Evolutionary conservation across 2,113 vertebrate species (phyloP), one percentile per base, ranked within the genome.

Genomic region (Paraplagusia blochii): DNA sequence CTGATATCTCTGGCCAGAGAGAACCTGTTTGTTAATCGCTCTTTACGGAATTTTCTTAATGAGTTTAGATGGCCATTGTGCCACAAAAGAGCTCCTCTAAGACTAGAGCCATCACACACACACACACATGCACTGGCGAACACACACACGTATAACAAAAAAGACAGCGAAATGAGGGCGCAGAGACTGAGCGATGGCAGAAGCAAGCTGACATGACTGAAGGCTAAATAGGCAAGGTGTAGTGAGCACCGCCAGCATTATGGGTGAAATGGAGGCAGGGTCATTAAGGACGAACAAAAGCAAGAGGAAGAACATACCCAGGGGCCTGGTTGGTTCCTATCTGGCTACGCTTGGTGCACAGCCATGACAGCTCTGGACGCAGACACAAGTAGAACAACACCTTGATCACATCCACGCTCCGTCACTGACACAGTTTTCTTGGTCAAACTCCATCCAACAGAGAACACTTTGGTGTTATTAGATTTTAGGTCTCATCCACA

Each of bases 31-130:
- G 89, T 93, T 93, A 94, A 93, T 93, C 92, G 90, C 93, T 93
- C 90, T 94, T 93, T 92, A 85, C 87, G 85, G 92, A 95, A 93
- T 96, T 92, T 92, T 90, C 92, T 95, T 96, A 96, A 98, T 96
- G 94, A 97, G 93, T 96, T 95, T 93, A 87, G 83, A 92, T 93
- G 91, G 88, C 92, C 94, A 95, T 95, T 94, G 93, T 94, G 89
- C 85, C 77, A 85, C 22, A 87, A 35, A 81, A 81, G 90, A 88
- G 87, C 91, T 95, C 91, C 92, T 92, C 87, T 86, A 90, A 94
- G 90, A 93, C 76, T 88, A 85, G 88, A 85, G 78, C 76, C 82
- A 85, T 76, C 38, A 59, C 61, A 48, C 69, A 61, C 62, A 61
- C 72, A 66, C 68, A 48, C 53, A 33, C 58, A 67, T 43, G 55